Evolutionary conservation across 2,113 vertebrate species (phyloP), one percentile per base, ranked within the genome.

Genomic region (Chionis minor): DNA sequence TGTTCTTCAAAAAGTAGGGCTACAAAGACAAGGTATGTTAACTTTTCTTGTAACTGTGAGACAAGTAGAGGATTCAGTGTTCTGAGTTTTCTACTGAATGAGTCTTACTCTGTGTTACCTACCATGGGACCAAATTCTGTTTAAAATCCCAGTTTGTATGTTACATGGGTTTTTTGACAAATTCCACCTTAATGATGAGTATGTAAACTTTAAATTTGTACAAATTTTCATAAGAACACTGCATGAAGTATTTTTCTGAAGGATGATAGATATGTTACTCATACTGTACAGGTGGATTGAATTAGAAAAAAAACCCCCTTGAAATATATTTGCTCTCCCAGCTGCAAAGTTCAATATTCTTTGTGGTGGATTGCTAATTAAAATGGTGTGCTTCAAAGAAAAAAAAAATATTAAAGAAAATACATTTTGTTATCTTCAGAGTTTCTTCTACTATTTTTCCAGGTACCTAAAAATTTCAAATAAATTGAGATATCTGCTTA

Each of bases 31-130:
- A 2, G 1, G 8, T 42, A 21, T 38, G 7, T 79, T 75, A 42
- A 40, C 6, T 70, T 52, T 4, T 62, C 7, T 61, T 82, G 11
- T 23, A 62, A 77, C 4, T 61, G 2, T 61, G 32, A 70, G 8
- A 54, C 7, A 86, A 79, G 67, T 24, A 45, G 14, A 63, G 1
- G 24, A 77, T 66, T 62, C 9, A 55, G 4, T 0, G 0, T 23
- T 72, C 21, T 59, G 21, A 66, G 11, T 63, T 55, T 90, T 85
- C 38, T 63, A 13, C 7, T 16, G 17, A 58, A 73, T 66, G 11
- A 24, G 3, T n/a, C 20, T 40, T n/a, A 35, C 8, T 71, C 24
- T 12, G 2, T 55, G 19, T 69, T 33, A 65, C 4, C 7, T 73
- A 33, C 28, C 5, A 22, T 4, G 4, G 8, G 21, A 27, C 13